Conservation (phyloP, 2,113 vertebrate genomes). For the Takifugu flavidus region DNA sequence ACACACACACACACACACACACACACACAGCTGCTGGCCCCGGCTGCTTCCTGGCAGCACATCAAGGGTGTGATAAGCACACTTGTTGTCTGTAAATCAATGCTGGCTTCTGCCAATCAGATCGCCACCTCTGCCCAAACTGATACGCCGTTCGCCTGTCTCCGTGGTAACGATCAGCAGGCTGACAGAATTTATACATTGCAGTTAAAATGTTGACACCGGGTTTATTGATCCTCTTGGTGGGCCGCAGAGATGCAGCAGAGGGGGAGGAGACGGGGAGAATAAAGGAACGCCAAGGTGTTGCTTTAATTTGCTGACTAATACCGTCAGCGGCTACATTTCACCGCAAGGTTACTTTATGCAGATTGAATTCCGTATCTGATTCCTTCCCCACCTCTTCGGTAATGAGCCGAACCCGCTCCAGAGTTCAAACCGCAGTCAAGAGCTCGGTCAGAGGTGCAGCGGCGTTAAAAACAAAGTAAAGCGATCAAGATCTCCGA, state of each 20-base stretch:
- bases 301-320: constrained; percentile 40
- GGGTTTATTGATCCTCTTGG: constrained; percentile 38
- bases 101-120: constrained; percentile 53
- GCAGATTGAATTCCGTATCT: constrained; percentile 57
- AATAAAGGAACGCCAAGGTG: constrained; percentile 36
- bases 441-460: background rate
- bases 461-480: background rate
- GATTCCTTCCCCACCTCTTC: constrained; percentile 30
- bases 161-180: constrained; percentile 38
- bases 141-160: constrained; percentile 24
- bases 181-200: constrained; percentile 47
- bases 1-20: constrained; percentile 3
- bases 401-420: constrained; percentile 46
- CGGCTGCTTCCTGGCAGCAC: constrained; percentile 38
- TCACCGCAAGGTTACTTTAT: constrained; percentile 44
- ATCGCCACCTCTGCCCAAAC: constrained; percentile 43
- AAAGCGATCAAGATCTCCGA: background rate
- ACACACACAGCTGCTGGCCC: constrained; percentile 3
- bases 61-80: constrained; percentile 46
- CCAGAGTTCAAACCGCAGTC: background rate
- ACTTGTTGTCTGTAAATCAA: constrained; percentile 55
- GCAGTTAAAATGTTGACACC: constrained; percentile 53
- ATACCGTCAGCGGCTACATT: constrained; percentile 32
- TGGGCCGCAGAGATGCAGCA: constrained; percentile 13
- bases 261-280: constrained; percentile 5